Conservation (phyloP, 92 coral and sea anemone species). For the Porites rus region DNA sequence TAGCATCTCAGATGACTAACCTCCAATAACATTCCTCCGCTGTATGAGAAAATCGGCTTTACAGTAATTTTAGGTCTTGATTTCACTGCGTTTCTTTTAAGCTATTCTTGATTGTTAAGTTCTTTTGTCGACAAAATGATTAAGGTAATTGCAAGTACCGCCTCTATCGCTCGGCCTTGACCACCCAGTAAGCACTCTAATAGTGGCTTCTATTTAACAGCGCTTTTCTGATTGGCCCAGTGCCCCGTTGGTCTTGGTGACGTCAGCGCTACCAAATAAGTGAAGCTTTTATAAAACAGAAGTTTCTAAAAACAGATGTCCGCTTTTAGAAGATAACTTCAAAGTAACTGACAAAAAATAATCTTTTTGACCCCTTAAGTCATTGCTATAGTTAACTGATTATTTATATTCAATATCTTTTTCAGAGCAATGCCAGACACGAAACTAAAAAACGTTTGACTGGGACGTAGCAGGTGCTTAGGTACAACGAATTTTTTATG, state of each 20-base stretch:
- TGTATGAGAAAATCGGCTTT: slow-evolving; percentile 30
- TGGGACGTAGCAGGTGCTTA: slow-evolving; percentile 1
- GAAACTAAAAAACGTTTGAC: slow-evolving; percentile 13
- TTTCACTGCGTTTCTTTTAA: slow-evolving; percentile 47
- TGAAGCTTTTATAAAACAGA: slow-evolving; percentile 52
- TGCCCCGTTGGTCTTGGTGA: slow-evolving; percentile 32
- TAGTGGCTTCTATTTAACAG: slow-evolving; percentile 37
- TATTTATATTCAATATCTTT: slow-evolving; percentile 12
- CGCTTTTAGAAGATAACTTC: background rate
- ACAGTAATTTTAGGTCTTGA: slow-evolving; percentile 31
- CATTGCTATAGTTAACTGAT: slow-evolving; percentile 59
- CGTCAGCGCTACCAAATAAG: slow-evolving; percentile 63
- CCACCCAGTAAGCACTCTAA: slow-evolving; percentile 78
- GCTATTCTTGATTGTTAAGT: slow-evolving; percentile 72
- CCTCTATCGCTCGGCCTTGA: slow-evolving; percentile 61
- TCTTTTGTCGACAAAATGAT: slow-evolving; percentile 89
- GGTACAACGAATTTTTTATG: background rate
- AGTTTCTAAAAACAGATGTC: slow-evolving; percentile 59
- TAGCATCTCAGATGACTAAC: slow-evolving; percentile 7
- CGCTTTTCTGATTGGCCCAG: slow-evolving; percentile 53
- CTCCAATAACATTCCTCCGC: slow-evolving; percentile 40
- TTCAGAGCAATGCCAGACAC: background rate
- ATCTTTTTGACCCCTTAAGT: slow-evolving; percentile 68
- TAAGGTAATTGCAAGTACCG: slow-evolving; percentile 85
- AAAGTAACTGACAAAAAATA: slow-evolving; percentile 30